Conservation (phyloP, 2,888 invertebrate genomes). For the Branchellion lobata region DNA sequence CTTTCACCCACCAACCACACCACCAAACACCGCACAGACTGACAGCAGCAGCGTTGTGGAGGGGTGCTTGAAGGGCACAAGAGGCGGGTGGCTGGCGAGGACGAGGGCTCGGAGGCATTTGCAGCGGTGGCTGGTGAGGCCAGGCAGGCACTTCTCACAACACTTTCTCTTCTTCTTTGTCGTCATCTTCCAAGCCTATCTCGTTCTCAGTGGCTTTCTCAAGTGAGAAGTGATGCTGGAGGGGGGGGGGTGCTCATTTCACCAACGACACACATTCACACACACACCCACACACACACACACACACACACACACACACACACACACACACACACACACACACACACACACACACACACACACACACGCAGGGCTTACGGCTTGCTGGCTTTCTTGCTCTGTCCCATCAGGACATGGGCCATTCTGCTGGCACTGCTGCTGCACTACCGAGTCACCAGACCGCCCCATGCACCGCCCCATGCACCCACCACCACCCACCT, state of each 20-base stretch:
- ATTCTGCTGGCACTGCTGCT: conserved; percentile 68
- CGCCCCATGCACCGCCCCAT: not conserved
- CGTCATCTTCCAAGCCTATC: conserved; percentile 68
- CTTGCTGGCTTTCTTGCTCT: conserved; percentile 73
- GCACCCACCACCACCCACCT: not conserved
- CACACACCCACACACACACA: too few species aligned
- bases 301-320: too few species aligned
- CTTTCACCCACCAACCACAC: not conserved
- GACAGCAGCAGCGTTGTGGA: too few species aligned
- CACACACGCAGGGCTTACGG: conserved; percentile 74
- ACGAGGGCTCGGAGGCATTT: not conserved
- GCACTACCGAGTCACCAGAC: conserved; percentile 4
- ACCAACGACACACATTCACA: too few species aligned
- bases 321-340: too few species aligned
- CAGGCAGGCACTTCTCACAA: conserved; percentile 40
- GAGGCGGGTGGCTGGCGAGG: not conserved
- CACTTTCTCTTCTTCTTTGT: conserved; percentile 52
- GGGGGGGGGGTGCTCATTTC: too few species aligned
- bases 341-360: not conserved
- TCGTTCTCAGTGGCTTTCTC: conserved; percentile 66
- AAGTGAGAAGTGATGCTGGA: conserved; percentile 12
- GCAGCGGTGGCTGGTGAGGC: not conserved
- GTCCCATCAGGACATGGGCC: conserved; percentile 80
- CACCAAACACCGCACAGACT: not conserved
- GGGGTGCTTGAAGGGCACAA: too few species aligned